Evolutionary conservation across 2,113 vertebrate genomes (phyloP).

Genomic region (Chaetodon trifascialis): DNA sequence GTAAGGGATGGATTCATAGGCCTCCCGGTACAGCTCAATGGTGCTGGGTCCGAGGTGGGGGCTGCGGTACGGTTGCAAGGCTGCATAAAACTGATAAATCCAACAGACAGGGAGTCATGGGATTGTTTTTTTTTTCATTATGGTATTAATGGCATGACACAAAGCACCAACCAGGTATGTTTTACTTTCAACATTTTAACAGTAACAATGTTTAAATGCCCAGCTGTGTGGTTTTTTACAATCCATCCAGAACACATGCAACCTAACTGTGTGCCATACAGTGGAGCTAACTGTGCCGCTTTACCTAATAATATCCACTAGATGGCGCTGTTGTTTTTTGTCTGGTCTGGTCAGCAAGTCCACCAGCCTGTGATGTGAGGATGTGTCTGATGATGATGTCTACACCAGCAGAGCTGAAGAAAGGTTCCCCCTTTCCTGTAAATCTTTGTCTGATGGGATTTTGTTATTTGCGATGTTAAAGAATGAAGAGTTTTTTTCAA

Average conservation of each 20-base stretch:
- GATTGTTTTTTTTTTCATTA: not conserved
- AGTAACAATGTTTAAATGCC: too few relatives aligned
- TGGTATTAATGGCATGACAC: not conserved
- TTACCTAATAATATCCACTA: conserved; percentile 2
- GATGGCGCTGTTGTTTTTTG: conserved; percentile 21
- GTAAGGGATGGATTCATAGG: conserved; percentile 82
- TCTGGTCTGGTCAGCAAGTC: not conserved
- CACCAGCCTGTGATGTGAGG: not conserved
- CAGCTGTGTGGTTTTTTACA: not conserved
- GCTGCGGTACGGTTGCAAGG: conserved; percentile 65
- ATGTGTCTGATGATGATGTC: not conserved
- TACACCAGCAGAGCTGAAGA: not conserved
- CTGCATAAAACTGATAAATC: conserved; percentile 73
- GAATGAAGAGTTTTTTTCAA: too few relatives aligned
- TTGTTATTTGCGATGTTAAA: too few relatives aligned
- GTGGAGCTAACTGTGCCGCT: not conserved
- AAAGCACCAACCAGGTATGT: not conserved
- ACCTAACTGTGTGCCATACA: not conserved
- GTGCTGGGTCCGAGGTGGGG: conserved; percentile 61
- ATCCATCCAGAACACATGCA: not conserved
- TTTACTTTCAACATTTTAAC: not conserved
- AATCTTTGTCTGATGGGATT: too few relatives aligned
- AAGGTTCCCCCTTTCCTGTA: too few relatives aligned
- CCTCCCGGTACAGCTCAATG: conserved; percentile 70
- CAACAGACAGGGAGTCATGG: not conserved